These are phyloP conservation scores for Mola mola DNA, from an alignment of 2,113 vertebrate genomes.

Conservation along the genomic window DNA sequence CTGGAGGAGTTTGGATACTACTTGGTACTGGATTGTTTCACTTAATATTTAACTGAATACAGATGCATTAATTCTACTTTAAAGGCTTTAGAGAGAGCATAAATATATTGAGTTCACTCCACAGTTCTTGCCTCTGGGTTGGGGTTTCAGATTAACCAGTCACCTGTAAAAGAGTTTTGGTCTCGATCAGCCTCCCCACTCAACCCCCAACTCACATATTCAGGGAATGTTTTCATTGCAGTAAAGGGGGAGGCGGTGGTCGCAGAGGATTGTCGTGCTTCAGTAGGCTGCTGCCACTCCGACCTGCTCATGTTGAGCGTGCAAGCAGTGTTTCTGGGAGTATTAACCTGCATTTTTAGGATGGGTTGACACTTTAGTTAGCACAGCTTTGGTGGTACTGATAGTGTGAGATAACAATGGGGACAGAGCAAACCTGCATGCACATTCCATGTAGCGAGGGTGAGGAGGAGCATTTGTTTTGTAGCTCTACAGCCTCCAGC, in stretches of 20 bases:
- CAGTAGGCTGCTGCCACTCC: background rate
- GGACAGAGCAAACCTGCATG: slow-evolving; percentile 39
- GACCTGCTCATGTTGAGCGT: background rate
- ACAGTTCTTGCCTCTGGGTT: background rate
- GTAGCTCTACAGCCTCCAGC: slow-evolving; percentile 10
- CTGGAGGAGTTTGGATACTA: too few species aligned
- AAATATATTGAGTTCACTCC: background rate
- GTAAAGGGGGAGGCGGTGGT: slow-evolving; percentile 9
- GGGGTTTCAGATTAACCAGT: background rate
- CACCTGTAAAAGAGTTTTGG: background rate
- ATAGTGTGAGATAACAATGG: slow-evolving; percentile 13
- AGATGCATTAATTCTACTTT: background rate
- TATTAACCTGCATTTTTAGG: slow-evolving; percentile 6
- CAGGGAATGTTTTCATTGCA: slow-evolving; percentile 58
- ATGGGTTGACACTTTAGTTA: background rate
- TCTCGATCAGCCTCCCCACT: background rate
- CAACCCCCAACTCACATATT: slow-evolving; percentile 38
- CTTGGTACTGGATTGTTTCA: too few species aligned
- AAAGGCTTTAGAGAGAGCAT: background rate
- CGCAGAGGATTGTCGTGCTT: background rate
- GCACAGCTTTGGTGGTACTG: background rate
- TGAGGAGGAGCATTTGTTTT: slow-evolving; percentile 54
- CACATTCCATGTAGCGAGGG: slow-evolving; percentile 62
- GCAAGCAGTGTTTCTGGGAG: background rate
- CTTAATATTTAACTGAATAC: too few species aligned